phyloP scores from a whole-genome alignment of 2,113 vertebrate genomes.

The Xyrauchen texanus region DNA sequence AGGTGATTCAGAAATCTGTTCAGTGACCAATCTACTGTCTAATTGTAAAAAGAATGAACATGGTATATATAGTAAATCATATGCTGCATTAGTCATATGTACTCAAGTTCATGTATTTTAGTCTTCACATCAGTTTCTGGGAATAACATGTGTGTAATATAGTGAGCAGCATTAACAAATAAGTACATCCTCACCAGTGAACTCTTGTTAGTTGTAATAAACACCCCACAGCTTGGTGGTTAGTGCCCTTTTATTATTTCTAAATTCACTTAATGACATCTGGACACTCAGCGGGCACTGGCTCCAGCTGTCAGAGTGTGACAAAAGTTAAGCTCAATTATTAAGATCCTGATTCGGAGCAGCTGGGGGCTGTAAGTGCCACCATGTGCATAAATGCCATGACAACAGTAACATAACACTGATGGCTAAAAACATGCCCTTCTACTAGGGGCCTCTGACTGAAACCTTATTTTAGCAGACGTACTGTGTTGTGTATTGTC shows the following conservation, averaged over 20 bases:
- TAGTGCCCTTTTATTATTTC: not conserved
- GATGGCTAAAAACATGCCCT: slow-evolving; percentile 44
- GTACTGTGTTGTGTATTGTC: slow-evolving; percentile 1
- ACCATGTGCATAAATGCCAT: slow-evolving; percentile 38
- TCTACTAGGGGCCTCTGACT: slow-evolving; percentile 35
- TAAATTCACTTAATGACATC: not conserved
- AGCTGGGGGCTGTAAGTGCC: slow-evolving; percentile 12
- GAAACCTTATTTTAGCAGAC: slow-evolving; percentile 15
- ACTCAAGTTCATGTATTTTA: not conserved
- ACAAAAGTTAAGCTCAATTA: slow-evolving; percentile 35
- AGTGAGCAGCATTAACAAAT: not conserved
- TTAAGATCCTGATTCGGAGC: not conserved
- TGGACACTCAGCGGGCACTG: not conserved
- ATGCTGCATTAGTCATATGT: not conserved
- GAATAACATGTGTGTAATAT: no score
- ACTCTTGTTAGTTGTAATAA: not conserved
- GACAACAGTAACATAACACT: slow-evolving; percentile 48
- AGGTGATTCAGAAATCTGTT: no score
- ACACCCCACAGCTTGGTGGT: not conserved
- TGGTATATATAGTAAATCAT: not conserved
- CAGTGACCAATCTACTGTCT: no score
- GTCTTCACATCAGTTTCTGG: no score
- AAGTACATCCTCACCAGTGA: not conserved
- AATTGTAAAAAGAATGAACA: not conserved
- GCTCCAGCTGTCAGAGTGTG: slow-evolving; percentile 9